Conservation (phyloP, 2,797 vertebrate species). For the Babyrousa celebensis region DNA sequence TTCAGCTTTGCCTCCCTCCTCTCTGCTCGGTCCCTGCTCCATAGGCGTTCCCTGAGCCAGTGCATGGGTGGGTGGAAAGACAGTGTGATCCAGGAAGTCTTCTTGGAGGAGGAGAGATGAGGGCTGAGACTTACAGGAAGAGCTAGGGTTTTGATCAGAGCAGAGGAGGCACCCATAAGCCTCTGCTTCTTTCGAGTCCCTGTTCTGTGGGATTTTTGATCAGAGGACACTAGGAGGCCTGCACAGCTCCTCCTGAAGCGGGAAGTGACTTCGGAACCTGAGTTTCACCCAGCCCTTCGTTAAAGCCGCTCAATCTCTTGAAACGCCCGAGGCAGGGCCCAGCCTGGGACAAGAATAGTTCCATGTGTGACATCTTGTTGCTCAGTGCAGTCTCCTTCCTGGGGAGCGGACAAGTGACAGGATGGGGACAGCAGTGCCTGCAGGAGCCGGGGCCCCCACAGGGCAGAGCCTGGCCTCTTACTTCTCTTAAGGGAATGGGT, state of each 20-base stretch:
- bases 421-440: not conserved
- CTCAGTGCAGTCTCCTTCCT: conserved; percentile 72
- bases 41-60: accelerated
- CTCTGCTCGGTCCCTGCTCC: not conserved
- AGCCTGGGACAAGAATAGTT: conserved; percentile 80
- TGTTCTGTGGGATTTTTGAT: accelerated
- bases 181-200: accelerated
- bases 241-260: conserved; percentile 70
- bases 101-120: not conserved
- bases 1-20: not conserved
- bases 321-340: conserved; percentile 86
- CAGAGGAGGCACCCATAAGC: not conserved
- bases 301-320: conserved; percentile 72
- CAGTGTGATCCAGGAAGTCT: not conserved
- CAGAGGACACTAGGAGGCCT: conserved; percentile 42
- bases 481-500: not conserved
- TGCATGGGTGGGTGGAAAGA: not conserved
- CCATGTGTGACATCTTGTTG: conserved; percentile 38
- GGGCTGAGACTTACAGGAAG: not conserved
- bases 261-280: conserved; percentile 78
- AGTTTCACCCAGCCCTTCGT: conserved; percentile 70
- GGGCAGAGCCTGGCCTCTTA: not conserved
- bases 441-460: accelerated
- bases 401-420: not conserved
- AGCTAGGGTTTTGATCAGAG: not conserved